Base-by-base conservation (phyloP, 2,113 vertebrate genomes). In the Sorex araneus region DNA sequence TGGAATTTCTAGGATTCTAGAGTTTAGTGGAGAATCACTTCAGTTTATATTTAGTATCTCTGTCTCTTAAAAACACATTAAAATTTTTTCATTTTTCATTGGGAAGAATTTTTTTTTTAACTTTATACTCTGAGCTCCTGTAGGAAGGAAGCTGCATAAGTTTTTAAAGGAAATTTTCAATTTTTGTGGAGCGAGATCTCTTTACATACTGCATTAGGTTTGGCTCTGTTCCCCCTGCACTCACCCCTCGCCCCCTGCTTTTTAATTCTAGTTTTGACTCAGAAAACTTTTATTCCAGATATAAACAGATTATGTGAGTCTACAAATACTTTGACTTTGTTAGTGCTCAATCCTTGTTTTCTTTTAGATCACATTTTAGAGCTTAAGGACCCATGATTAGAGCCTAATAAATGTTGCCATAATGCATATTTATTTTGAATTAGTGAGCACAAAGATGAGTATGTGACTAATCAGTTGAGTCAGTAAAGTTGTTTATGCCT, bases 241-340 rank as follows among this genome's bases (percentile, higher is more conserved):
- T 40, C 40, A 40, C 40, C 40, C 40, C 40, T 40, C 40, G 7
- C 40, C 40, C 54, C 15, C 18, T 54, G 13, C 4, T 16, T 15
- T 11, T 93, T 74, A 76, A 32, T 92, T 87, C 81, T 30, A 75
- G 1, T 92, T 23, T 85, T 81, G 64, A 76, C 88, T 54, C 25
- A 90, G 43, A 90, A 85, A 45, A 40, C 7, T 45, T 89, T 64
- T 77, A 54, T 54, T 54, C 54, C 15, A 54, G 15, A 54, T 15
- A 15, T 54, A 54, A 54, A 54, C 18, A 54, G 54, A 54, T 19
- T 54, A 4, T 30, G 34, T 76, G 45, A 87, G 80, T 79, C 32
- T 79, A 64, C 45, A 93, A 9, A n/a, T 91, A 47, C 6, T 60
- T 23, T 2, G 40, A 64, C 2, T 64, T 64, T 6, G 23, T 8